Evolutionary conservation across 1,140 invertebrate genomes (phyloP), one percentile per base, ranked within the genome.

Genomic region (Zaprionus camerounensis): DNA sequence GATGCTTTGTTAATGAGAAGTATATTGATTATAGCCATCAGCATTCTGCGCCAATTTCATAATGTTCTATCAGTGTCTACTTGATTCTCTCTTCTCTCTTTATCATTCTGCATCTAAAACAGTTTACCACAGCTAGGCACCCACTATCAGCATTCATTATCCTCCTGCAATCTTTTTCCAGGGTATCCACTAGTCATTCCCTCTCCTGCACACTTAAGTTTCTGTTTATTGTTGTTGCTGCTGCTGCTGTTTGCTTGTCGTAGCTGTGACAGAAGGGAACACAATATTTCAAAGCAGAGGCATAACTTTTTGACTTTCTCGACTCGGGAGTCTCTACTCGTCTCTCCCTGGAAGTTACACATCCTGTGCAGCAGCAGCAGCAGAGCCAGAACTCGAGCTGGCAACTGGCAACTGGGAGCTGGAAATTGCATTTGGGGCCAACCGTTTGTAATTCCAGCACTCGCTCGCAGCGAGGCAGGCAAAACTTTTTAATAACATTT

Each of bases 401-500:
- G 53, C 53, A 55, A 28, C 53, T 28, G 53, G 53, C 22, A 56
- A 26, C 53, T 51, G 46, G 46, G 53, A 58, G 31, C 44, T 46
- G 28, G 31, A 73, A 73, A 76, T 71, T 76, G 73, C 68, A 76
- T 76, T 76, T 65, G 61, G 55, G 55, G 53, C 61, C 31, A 34
- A 34, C 28, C 46, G 68, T 76, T 71, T 71, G 68, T 71, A 76
- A 71, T 76, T 76, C 59, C 55, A 71, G 24, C 67, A 70, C 72
- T 41, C 51, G 17, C 26, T 17, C 36, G 41, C 31, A 46, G 38
- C 38, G 38, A 56, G 41, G 36, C 58, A 36, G 20, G 22, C 20
- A 58, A 46, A 71, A 76, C 34, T 76, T 76, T 71, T 71, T 76
- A 76, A 76, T 76, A 76, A 71, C 61, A 76, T 76, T 76, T 76